A percentile compares a stretch with the other conserved stretches of the same genome.
These are phyloP conservation scores for Atrina japonica DNA, from an alignment of 2,888 invertebrate species.

Conservation along the genomic window DNA sequence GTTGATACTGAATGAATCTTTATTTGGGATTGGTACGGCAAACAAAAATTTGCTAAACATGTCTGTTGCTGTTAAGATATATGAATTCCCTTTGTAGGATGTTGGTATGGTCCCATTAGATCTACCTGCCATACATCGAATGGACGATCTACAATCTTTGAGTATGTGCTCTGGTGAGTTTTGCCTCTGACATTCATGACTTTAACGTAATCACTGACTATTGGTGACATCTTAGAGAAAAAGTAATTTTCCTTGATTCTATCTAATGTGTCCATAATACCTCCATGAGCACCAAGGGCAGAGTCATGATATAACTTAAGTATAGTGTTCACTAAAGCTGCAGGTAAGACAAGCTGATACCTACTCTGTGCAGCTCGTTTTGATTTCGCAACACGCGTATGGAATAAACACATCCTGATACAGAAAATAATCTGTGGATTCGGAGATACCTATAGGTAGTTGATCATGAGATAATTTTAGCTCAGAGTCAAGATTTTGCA, in stretches of 20 bases:
- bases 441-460: slow-evolving; percentile 38
- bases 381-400: slow-evolving; percentile 6
- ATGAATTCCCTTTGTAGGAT: too few species aligned
- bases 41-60: slow-evolving; percentile 33
- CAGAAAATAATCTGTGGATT: slow-evolving; percentile 44
- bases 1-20: slow-evolving; percentile 11
- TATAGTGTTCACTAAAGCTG: not conserved
- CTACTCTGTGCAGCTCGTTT: not conserved
- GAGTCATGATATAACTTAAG: too few species aligned
- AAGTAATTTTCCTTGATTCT: slow-evolving; percentile 36
- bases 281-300: too few species aligned
- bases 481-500: slow-evolving; percentile 29
- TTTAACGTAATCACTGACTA: slow-evolving; percentile 34
- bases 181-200: slow-evolving; percentile 37
- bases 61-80: slow-evolving; percentile 45
- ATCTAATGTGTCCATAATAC: slow-evolving; percentile 47
- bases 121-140: slow-evolving; percentile 34
- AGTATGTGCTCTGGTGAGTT: slow-evolving; percentile 27
- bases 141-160: slow-evolving; percentile 33
- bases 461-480: slow-evolving; percentile 23
- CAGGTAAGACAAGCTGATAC: slow-evolving; percentile 1
- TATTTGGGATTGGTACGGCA: slow-evolving; percentile 2
- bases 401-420: slow-evolving; percentile 38
- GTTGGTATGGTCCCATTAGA: slow-evolving; percentile 25
- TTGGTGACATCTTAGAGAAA: slow-evolving; percentile 24